Evolutionary conservation across 2,797 vertebrate genomes (phyloP).

Genomic region (Betta splendens): DNA sequence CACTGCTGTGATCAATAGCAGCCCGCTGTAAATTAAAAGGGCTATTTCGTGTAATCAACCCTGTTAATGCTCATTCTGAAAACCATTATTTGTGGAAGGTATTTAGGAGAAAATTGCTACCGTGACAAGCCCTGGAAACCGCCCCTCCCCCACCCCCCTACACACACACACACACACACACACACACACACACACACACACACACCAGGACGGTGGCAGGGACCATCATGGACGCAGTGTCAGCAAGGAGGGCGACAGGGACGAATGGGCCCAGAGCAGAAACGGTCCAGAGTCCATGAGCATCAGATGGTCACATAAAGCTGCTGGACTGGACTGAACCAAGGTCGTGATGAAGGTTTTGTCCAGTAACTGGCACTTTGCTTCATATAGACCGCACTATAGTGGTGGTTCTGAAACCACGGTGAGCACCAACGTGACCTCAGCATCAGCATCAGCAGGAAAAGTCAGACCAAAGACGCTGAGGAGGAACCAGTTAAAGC

Average conservation of each 20-base stretch:
- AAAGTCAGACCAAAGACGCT: too few species aligned
- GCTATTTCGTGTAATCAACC: slow-evolving; percentile 99
- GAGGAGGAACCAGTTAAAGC: too few species aligned
- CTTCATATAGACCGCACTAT: too few species aligned
- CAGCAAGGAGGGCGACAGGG: slow-evolving; percentile 43
- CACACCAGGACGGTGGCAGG: slow-evolving; percentile 54
- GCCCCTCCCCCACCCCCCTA: too few species aligned
- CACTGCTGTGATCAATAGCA: slow-evolving; percentile 99
- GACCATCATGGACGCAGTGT: slow-evolving; percentile 79
- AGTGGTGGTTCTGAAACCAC: too few species aligned
- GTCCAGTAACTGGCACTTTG: too few species aligned
- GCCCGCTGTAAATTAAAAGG: slow-evolving; percentile 99
- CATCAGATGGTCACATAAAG: too few species aligned
- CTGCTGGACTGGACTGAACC: too few species aligned
- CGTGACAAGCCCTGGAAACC: slow-evolving; percentile 79
- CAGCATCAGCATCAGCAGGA: too few species aligned
- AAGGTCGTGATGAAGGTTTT: too few species aligned
- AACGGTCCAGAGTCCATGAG: too few species aligned
- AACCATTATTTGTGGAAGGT: slow-evolving; percentile 99
- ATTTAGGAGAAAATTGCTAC: slow-evolving; percentile 93
- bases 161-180: background rate
- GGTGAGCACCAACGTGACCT: too few species aligned
- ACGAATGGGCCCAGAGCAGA: background rate
- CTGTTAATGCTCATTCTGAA: slow-evolving; percentile 99
- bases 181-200: background rate